Percentiles rank a stretch among this genome's conserved stretches.
These are phyloP conservation scores for Dendroctonus ponderosae DNA, from an alignment of 1,140 invertebrate genomes.

Conservation along the genomic window DNA sequence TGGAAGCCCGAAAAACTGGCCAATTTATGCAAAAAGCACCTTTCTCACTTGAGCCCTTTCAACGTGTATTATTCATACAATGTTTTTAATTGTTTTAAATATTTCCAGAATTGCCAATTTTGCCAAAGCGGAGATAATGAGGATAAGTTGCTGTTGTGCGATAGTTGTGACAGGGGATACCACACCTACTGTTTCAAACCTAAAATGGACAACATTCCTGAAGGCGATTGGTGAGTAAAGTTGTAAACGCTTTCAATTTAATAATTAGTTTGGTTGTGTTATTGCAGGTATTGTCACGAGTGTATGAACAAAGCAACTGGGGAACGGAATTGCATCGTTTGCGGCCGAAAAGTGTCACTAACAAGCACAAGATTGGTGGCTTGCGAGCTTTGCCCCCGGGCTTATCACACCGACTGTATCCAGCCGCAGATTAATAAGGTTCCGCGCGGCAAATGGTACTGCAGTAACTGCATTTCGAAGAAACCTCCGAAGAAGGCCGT, in stretches of 20 bases:
- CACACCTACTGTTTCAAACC: constrained; percentile 98
- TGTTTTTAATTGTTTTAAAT: not conserved
- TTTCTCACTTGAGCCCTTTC: too few species aligned
- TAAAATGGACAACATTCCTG: constrained; percentile 92
- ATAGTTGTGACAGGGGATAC: constrained; percentile 96
- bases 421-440: constrained; percentile 82
- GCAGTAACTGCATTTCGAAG: constrained; percentile 75
- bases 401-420: constrained; percentile 90
- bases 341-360: constrained; percentile 68
- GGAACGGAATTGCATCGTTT: constrained; percentile 83
- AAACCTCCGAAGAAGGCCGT: constrained; percentile 68
- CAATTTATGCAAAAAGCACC: too few species aligned
- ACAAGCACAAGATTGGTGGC: constrained; percentile 70
- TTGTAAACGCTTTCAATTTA: constrained; percentile 5
- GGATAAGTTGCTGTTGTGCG: constrained; percentile 90
- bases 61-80: too few species aligned
- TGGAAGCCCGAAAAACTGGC: too few species aligned
- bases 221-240: constrained; percentile 87
- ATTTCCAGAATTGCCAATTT: constrained; percentile 93
- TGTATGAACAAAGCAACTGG: constrained; percentile 95
- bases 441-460: constrained; percentile 85
- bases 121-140: constrained; percentile 95
- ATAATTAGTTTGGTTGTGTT: not conserved
- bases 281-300: constrained; percentile 84
- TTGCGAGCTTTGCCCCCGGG: constrained; percentile 86